Evolutionary conservation across 2,113 vertebrate genomes (phyloP).

Genomic region (Melanostigma gelatinosum): DNA sequence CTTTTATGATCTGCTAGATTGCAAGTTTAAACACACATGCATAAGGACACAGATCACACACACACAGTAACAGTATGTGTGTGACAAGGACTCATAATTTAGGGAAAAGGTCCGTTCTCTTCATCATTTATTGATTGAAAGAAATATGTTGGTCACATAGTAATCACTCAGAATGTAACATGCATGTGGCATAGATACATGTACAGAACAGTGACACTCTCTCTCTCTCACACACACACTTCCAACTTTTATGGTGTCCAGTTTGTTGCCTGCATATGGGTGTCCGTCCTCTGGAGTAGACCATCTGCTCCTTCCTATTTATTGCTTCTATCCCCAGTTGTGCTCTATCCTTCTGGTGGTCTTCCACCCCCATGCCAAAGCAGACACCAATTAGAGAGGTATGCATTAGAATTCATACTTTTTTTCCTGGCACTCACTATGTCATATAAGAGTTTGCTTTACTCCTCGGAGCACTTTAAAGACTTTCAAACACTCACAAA

Average conservation of each 20-base stretch:
- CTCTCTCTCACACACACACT: slow-evolving; percentile 10
- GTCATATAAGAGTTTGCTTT: slow-evolving; percentile 67
- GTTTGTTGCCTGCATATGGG: slow-evolving; percentile 72
- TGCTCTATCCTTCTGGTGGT: slow-evolving; percentile 82
- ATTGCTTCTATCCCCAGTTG: slow-evolving; percentile 81
- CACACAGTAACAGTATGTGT: not conserved
- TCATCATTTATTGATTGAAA: not conserved
- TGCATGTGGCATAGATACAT: not conserved
- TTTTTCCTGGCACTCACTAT: slow-evolving; percentile 74
- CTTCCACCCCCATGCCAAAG: slow-evolving; percentile 80
- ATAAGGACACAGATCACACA: not conserved
- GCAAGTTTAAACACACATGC: not conserved
- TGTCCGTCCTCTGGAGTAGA: slow-evolving; percentile 77
- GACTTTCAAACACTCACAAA: slow-evolving; percentile 42
- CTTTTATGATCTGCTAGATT: not conserved
- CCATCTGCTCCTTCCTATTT: slow-evolving; percentile 84
- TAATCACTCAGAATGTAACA: not conserved
- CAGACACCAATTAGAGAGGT: slow-evolving; percentile 85
- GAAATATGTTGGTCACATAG: not conserved
- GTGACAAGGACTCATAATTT: not conserved
- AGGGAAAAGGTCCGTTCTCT: not conserved
- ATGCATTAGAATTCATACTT: slow-evolving; percentile 76
- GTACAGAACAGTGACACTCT: not conserved
- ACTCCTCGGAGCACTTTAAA: slow-evolving; percentile 39
- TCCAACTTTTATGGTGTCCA: slow-evolving; percentile 70